These are phyloP conservation scores for Myiagra hebetior DNA, from an alignment of 2,113 vertebrate species.

Conservation along the genomic window DNA sequence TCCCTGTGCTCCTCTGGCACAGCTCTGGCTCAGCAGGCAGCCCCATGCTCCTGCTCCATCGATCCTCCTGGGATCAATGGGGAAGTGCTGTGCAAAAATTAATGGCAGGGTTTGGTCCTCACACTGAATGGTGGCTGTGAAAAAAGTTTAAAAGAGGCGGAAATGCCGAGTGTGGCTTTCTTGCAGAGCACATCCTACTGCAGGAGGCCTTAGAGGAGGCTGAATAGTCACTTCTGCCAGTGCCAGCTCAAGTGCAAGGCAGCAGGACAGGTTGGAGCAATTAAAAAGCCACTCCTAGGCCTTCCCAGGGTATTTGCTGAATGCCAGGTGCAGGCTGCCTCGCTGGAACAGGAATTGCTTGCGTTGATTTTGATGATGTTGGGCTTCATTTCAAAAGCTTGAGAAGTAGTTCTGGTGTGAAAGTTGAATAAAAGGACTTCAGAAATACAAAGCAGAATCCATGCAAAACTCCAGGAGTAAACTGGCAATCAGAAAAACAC, in stretches of 20 bases:
- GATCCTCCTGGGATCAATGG: not conserved
- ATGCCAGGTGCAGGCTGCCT: not conserved
- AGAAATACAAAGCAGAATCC: slow-evolving; percentile 42
- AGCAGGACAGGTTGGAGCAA: not conserved
- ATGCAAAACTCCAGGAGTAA: slow-evolving; percentile 34
- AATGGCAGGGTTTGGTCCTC: not conserved
- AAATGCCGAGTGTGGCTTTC: not conserved
- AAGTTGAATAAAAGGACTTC: slow-evolving; percentile 42
- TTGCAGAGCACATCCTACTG: not conserved
- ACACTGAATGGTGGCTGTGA: not conserved
- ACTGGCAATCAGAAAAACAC: not conserved
- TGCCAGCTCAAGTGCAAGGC: not conserved
- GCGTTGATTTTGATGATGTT: slow-evolving; percentile 20
- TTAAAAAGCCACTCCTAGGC: not conserved
- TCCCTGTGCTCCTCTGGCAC: accelerated
- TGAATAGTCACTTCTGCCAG: not conserved
- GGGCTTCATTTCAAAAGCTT: slow-evolving; percentile 48
- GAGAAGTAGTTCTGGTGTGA: not conserved
- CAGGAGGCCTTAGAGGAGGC: not conserved
- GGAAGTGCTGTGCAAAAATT: not conserved
- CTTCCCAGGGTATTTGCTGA: not conserved
- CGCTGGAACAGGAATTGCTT: slow-evolving; percentile 6
- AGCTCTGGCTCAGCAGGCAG: not conserved
- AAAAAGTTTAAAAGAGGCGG: accelerated
- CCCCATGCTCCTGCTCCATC: accelerated